phyloP scores from a whole-genome alignment of 2,888 invertebrate species.

The Acanthococcus lagerstroemiae region DNA sequence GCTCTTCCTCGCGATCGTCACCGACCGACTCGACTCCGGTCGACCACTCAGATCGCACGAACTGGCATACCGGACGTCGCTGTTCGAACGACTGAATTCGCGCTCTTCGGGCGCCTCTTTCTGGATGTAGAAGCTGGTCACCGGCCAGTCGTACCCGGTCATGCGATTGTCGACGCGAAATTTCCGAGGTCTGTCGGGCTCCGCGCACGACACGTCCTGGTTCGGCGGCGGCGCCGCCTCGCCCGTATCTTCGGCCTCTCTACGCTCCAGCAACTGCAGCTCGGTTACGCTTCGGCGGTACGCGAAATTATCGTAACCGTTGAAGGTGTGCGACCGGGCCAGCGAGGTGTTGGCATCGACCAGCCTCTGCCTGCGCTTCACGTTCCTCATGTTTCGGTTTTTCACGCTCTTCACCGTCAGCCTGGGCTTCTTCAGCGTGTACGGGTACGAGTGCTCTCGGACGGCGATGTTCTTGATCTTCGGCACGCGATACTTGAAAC shows the following conservation, averaged over 20 bases:
- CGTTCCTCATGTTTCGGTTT: constrained; percentile 19
- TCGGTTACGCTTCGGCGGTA: constrained; percentile 19
- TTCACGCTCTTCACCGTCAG: constrained; percentile 20
- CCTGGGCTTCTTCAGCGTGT: not conserved
- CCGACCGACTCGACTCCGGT: not conserved
- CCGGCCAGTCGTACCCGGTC: constrained; percentile 32
- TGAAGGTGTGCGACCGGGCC: constrained; percentile 12
- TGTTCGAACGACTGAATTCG: not conserved
- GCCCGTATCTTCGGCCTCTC: not conserved
- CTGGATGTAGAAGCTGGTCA: constrained; percentile 32
- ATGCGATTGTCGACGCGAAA: constrained; percentile 27
- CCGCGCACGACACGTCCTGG: not conserved
- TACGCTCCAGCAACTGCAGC: not conserved
- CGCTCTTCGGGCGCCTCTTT: not conserved
- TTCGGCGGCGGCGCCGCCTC: not conserved
- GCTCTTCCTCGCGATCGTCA: constrained; percentile 3
- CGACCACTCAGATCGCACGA: constrained; percentile 2
- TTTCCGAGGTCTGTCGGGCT: not conserved
- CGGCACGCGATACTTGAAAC: constrained; percentile 7
- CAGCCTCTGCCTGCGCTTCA: constrained; percentile 2
- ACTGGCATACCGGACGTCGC: constrained; percentile 2
- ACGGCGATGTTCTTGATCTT: constrained; percentile 15
- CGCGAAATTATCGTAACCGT: constrained; percentile 27
- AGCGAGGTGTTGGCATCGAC: not conserved
- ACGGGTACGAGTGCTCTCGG: constrained; percentile 14